Evolutionary conservation across 1,140 invertebrate genomes (phyloP).

Genomic region (Propsilocerus akamusi): DNA sequence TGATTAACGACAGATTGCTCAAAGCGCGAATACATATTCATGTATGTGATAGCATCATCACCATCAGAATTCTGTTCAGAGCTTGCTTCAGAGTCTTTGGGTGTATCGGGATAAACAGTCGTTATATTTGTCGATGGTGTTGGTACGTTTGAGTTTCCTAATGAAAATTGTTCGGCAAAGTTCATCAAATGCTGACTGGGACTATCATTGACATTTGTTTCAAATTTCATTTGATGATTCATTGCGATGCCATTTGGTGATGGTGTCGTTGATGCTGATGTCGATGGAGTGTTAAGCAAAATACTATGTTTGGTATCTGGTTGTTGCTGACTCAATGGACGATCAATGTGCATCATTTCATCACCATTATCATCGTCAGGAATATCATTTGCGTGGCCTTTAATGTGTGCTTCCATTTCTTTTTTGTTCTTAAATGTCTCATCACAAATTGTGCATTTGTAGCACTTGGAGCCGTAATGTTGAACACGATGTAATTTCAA

Average conservation of each 20-base stretch:
- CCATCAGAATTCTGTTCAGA: slow-evolving; percentile 7
- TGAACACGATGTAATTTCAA: slow-evolving; percentile 76
- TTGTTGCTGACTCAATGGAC: slow-evolving; percentile 19
- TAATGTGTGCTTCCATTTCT: slow-evolving; percentile 73
- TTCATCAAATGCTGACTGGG: slow-evolving; percentile 6
- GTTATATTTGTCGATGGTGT: slow-evolving; percentile 9
- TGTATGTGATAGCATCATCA: slow-evolving; percentile 4
- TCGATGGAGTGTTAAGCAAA: background rate
- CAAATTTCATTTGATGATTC: background rate
- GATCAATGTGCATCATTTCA: slow-evolving; percentile 18
- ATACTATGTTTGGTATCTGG: slow-evolving; percentile 14
- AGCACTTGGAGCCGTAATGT: slow-evolving; percentile 79
- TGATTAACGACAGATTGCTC: slow-evolving; percentile 1
- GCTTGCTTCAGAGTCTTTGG: background rate
- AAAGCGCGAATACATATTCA: slow-evolving; percentile 1
- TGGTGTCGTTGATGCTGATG: slow-evolving; percentile 14
- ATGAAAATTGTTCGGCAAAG: slow-evolving; percentile 3
- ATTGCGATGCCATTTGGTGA: slow-evolving; percentile 11
- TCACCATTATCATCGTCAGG: slow-evolving; percentile 21
- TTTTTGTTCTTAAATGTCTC: slow-evolving; percentile 79
- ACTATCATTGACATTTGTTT: slow-evolving; percentile 9
- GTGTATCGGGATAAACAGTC: slow-evolving; percentile 13
- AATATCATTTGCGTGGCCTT: slow-evolving; percentile 60
- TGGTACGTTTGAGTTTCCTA: slow-evolving; percentile 5
- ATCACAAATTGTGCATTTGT: slow-evolving; percentile 78